Evolutionary conservation across 2,888 invertebrate genomes (phyloP), one percentile per base, ranked within the genome.

Genomic region (Acanthosepion esculentum): DNA sequence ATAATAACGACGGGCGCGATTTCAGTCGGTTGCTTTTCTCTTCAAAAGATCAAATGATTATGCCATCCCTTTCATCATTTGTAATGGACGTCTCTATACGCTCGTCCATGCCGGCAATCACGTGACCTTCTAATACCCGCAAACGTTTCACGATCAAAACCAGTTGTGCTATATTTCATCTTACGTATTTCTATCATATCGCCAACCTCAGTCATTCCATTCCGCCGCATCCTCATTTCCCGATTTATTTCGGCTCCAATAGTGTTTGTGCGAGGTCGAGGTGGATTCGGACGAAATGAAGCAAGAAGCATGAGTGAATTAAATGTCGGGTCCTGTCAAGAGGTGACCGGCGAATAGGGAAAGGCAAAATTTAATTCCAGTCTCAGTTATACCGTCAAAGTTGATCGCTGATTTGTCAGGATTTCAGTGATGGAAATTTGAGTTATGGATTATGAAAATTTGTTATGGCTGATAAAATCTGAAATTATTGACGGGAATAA

Each of bases 81-180:
- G 78, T n/a, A 78, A 78, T 78, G 78, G n/a, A 78, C 78, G 15
- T 78, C 78, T 78, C 78, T n/a, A 2, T n/a, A 78, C n/a, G 78
- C 29, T 78, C 18, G n/a, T 78, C n/a, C 10, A 78, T n/a, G 78
- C 78, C 78, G n/a, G 33, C n/a, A n/a, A 78, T n/a, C 78, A 78
- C 78, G n/a, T 78, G 33, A 78, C 78, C 78, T 78, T 78, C 78
- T 78, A 78, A 78, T 78, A 78, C 23, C n/a, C 78, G 12, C n/a
- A 78, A 78, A 78, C 78, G 15, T 78, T 78, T 78, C n/a, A n/a
- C n/a, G 78, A 78, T 78, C 78, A 78, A 78, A 78, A 78, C n/a
- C 78, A 78, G n/a, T 78, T 78, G 78, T 78, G 78, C 78, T 78
- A 78, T n/a, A 78, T 33, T 78, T 78, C 78, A 33, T n/a, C n/a